A percentile compares a stretch with the other conserved stretches of the same genome.
Conservation (phyloP, 1,140 invertebrate genomes). For the Phortica variegata region DNA sequence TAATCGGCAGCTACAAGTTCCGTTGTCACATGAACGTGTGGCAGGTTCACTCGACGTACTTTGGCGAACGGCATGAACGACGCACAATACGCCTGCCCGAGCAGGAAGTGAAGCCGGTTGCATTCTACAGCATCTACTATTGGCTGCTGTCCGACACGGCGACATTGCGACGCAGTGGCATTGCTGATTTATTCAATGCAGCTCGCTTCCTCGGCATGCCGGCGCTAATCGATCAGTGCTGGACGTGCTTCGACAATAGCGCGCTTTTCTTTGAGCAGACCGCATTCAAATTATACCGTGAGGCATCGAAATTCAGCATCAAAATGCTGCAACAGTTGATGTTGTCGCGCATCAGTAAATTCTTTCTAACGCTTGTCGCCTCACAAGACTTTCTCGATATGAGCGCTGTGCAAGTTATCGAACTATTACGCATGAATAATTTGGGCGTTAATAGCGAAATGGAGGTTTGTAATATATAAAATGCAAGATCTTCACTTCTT, state of each 20-base stretch:
- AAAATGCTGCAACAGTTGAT: conserved; percentile 60
- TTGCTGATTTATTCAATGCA: conserved; percentile 68
- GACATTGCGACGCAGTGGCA: conserved; percentile 62
- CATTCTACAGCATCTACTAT: conserved; percentile 70
- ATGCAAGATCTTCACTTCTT: background rate
- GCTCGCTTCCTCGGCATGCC: conserved; percentile 68
- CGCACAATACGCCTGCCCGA: conserved; percentile 17
- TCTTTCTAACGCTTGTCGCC: conserved; percentile 71
- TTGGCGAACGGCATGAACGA: too few species aligned
- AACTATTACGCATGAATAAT: conserved; percentile 67
- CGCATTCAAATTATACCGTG: conserved; percentile 68
- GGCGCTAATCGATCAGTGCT: conserved; percentile 72
- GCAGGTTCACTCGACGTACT: conserved; percentile 16
- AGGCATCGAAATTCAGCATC: conserved; percentile 58
- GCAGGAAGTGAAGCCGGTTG: conserved; percentile 60
- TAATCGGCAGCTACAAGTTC: conserved; percentile 18
- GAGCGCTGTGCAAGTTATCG: conserved; percentile 63
- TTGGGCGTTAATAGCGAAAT: conserved; percentile 63
- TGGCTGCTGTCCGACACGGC: conserved; percentile 74
- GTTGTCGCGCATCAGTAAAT: conserved; percentile 70
- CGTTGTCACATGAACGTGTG: conserved; percentile 18
- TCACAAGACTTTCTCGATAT: conserved; percentile 70
- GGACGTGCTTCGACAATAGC: conserved; percentile 68
- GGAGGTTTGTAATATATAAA: conserved; percentile 59
- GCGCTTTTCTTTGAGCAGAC: conserved; percentile 71